Evolutionary conservation across 2,888 invertebrate species (phyloP).

Genomic region (Tribolium freemani): DNA sequence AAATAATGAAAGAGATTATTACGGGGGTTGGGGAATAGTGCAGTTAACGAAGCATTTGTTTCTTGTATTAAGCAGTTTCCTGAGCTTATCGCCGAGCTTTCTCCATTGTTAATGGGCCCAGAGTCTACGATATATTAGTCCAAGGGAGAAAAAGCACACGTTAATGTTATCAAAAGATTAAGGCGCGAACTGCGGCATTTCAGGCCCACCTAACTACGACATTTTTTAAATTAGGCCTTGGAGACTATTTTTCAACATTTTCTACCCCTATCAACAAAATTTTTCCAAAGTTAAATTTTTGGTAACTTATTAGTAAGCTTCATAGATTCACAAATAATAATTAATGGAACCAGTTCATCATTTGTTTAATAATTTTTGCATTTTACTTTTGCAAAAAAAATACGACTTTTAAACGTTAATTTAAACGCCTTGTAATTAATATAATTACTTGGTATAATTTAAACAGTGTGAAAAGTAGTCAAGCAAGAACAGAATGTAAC

Average conservation of each 20-base stretch:
- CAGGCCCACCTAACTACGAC: background rate
- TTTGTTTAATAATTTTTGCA: too few species aligned
- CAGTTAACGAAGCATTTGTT: slow-evolving; percentile 49
- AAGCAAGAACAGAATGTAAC: too few species aligned
- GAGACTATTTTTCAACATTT: background rate
- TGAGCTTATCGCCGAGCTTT: slow-evolving; percentile 50
- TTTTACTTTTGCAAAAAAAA: too few species aligned
- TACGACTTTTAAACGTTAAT: too few species aligned
- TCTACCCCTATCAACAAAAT: too few species aligned
- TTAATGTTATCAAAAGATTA: slow-evolving; percentile 37
- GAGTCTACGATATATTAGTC: slow-evolving; percentile 31
- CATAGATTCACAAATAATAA: too few species aligned
- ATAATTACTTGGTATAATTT: too few species aligned
- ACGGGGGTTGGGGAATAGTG: slow-evolving; percentile 19
- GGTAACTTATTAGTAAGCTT: too few species aligned
- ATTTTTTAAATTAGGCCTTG: slow-evolving; percentile 19
- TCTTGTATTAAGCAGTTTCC: slow-evolving; percentile 53
- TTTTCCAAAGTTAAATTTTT: too few species aligned
- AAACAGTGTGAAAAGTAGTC: too few species aligned
- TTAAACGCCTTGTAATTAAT: too few species aligned
- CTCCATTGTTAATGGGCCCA: slow-evolving; percentile 41
- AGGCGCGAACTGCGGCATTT: background rate
- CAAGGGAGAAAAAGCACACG: slow-evolving; percentile 36
- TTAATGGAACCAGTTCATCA: too few species aligned
- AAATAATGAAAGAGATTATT: slow-evolving; percentile 25